Evolutionary conservation across 35 echinoderm and acorn worm genomes (phyloP), one percentile per base, ranked within the genome.

Genomic region (Diadema setosum): DNA sequence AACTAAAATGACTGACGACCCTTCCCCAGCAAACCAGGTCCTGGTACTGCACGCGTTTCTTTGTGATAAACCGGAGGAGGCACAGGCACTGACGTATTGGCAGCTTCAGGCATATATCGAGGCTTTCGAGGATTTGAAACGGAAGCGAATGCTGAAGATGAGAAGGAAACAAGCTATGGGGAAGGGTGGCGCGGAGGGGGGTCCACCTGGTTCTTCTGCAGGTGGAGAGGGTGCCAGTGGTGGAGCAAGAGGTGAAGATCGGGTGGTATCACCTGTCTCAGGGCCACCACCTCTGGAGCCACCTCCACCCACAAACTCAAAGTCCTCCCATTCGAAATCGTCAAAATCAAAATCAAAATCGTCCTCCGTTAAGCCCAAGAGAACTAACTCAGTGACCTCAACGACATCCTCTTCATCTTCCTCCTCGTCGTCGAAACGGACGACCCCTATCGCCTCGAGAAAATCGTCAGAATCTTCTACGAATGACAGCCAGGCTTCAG

Each of bases 51-150:
- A 99, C 81, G 96, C 92, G 32, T 99, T 95, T 35, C 57, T 99
- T 15, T 99, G 96, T 64, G 92, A 94, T 26, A 99, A 99, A 75
- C 25, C 82, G 16, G 89, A 94, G 14, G 82, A 64, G 2, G 82
- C 96, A 0, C 96, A 94, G 24, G 75, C 70, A 43, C 80, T 99
- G 21, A 99, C 96, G 0, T 99, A 99, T 69, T 99, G 96, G 96
- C 96, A 99, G 36, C 78, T 99, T 37, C 96, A 99, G 73, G 92
- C 92, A 39, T 99, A 99, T 80, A 99, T 99, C 58, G 96, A 99
- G 40, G 96, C 96, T 3, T 99, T 95, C 80, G 96, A 99, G 69
- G 93, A 94, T 45, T 83, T 99, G 36, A 99, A 99, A 46, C 86
- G 89, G 12, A 99, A 95, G 80, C 81, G 84, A 90, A 94, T 86